Conservation (phyloP, 2,113 vertebrate genomes). For the Crotalus viridis region DNA sequence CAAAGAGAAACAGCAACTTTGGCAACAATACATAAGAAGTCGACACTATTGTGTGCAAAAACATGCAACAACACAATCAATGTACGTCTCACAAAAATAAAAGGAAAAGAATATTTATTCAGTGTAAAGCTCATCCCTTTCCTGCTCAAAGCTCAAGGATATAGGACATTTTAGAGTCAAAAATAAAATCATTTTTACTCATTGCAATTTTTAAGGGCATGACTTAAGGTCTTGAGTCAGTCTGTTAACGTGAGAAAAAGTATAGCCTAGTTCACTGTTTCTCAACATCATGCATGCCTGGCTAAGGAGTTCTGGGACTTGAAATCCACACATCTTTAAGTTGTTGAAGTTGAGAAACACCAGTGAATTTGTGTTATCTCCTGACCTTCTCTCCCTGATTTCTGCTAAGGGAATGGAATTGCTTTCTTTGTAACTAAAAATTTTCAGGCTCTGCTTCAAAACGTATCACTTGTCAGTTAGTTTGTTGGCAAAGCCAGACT, state of each 20-base stretch:
- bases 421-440: neutral
- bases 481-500: neutral
- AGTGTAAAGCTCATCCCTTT: conserved; percentile 64
- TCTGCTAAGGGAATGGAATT: neutral
- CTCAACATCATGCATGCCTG: neutral
- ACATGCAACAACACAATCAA: conserved; percentile 49
- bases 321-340: neutral
- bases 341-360: neutral
- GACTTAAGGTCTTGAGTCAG: neutral
- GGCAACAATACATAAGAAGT: conserved; percentile 44
- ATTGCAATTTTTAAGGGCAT: conserved; percentile 14
- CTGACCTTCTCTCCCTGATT: neutral
- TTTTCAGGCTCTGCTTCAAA: neutral
- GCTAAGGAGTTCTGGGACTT: neutral
- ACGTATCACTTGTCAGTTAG: neutral
- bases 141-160: conserved; percentile 56
- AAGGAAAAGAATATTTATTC: neutral
- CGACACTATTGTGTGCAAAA: conserved; percentile 50
- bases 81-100: conserved; percentile 36
- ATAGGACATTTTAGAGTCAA: conserved; percentile 60
- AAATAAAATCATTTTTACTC: conserved; percentile 53
- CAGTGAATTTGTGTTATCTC: neutral
- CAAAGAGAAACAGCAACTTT: conserved; percentile 33
- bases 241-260: neutral
- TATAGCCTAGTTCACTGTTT: conserved; percentile 3